Percentiles rank a stretch among this genome's conserved stretches.
phyloP scores from a whole-genome alignment of 2,888 invertebrate genomes.

The Troides aeacus region DNA sequence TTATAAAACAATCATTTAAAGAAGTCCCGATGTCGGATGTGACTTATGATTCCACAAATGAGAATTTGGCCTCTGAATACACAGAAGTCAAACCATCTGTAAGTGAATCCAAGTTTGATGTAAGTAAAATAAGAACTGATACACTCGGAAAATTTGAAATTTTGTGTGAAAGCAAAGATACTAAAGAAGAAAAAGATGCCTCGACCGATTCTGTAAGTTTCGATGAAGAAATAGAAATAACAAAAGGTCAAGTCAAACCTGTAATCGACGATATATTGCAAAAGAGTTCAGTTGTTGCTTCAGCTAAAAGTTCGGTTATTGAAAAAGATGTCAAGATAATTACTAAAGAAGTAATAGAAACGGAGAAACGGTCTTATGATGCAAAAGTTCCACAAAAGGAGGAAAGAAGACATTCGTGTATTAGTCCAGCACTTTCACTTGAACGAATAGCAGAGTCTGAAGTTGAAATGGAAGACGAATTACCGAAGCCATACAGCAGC shows the following conservation, averaged over 20 bases:
- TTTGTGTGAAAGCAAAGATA: constrained; percentile 45
- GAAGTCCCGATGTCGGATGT: constrained; percentile 21
- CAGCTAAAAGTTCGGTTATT: constrained; percentile 58
- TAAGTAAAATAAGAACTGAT: constrained; percentile 67
- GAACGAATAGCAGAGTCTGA: constrained; percentile 75
- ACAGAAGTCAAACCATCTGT: constrained; percentile 33
- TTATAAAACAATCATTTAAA: constrained; percentile 31
- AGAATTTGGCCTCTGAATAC: constrained; percentile 2
- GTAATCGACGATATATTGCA: constrained; percentile 71
- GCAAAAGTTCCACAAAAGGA: constrained; percentile 72
- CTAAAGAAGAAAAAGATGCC: constrained; percentile 34
- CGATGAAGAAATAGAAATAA: constrained; percentile 56
- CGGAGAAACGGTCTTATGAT: constrained; percentile 70
- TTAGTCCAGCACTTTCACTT: constrained; percentile 72
- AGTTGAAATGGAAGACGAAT: constrained; percentile 68
- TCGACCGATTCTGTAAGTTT: constrained; percentile 50
- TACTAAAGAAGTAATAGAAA: constrained; percentile 63
- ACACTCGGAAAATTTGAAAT: constrained; percentile 65
- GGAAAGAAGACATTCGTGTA: constrained; percentile 72
- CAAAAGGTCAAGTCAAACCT: constrained; percentile 68
- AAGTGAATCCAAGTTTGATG: constrained; percentile 59
- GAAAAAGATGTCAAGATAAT: constrained; percentile 66
- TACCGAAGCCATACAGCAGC: constrained; percentile 36
- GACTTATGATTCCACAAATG: constrained; percentile 1
- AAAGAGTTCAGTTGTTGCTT: constrained; percentile 63